A percentile compares a stretch with the other conserved stretches of the same genome.
phyloP scores from a whole-genome alignment of 2,888 invertebrate species.

The Gymnosoma rotundatum region DNA sequence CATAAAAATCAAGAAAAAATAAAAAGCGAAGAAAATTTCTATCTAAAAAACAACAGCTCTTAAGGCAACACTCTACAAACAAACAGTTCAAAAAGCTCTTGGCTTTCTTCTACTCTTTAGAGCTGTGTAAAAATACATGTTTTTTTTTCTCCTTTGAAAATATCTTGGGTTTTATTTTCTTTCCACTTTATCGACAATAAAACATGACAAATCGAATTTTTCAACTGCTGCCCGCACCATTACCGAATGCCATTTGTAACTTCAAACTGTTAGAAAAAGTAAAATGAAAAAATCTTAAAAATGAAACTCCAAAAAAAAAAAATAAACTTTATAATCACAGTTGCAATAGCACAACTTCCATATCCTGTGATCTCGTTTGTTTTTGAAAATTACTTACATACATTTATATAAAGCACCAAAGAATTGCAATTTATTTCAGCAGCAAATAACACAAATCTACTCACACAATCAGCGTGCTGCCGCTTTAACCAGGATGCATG shows the following conservation, averaged over 20 bases:
- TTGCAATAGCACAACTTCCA: conserved; percentile 27
- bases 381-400: conserved; percentile 17
- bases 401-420: conserved; percentile 27
- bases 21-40: background rate
- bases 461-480: conserved; percentile 20
- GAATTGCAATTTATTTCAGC: conserved; percentile 66
- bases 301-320: conserved; percentile 19
- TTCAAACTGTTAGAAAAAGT: conserved; percentile 19
- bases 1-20: background rate
- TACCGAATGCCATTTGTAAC: conserved; percentile 65
- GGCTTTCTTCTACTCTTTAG: background rate
- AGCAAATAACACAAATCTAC: conserved; percentile 65
- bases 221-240: conserved; percentile 68
- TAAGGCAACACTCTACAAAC: conserved; percentile 23
- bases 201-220: conserved; percentile 71
- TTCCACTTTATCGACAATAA: conserved; percentile 69
- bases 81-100: conserved; percentile 10
- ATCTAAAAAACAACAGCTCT: conserved; percentile 1
- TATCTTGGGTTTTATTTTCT: background rate
- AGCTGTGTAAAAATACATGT: background rate
- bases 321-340: background rate
- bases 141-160: background rate
- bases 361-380: conserved; percentile 41
- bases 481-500: conserved; percentile 20
- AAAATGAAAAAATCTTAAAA: conserved; percentile 16